Conservation (phyloP, 2,888 invertebrate species). For the Eilema griseolum region DNA sequence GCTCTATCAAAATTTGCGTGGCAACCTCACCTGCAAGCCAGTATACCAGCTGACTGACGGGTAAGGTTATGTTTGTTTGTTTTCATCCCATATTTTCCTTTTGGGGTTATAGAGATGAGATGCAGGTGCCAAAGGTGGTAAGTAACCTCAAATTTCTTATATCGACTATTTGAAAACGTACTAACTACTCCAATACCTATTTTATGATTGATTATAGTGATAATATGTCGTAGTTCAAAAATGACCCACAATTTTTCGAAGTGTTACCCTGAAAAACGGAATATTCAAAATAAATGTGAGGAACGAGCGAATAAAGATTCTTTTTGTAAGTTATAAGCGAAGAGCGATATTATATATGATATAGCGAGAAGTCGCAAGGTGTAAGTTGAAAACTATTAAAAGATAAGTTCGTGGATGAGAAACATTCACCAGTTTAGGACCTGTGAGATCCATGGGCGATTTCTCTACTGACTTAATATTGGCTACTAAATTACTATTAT, state of each 20-base stretch:
- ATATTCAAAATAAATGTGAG: conserved; percentile 56
- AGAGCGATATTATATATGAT: conserved; percentile 18
- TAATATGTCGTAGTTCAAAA: conserved; percentile 31
- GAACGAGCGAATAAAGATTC: conserved; percentile 24
- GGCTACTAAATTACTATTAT: too few species aligned
- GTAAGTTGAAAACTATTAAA: not conserved
- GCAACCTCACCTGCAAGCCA: too few species aligned
- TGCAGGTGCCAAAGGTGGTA: too few species aligned
- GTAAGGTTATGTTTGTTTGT: too few species aligned
- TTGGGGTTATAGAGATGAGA: too few species aligned
- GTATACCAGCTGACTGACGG: too few species aligned
- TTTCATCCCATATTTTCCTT: too few species aligned
- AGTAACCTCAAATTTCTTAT: too few species aligned
- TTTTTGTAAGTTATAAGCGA: conserved; percentile 24
- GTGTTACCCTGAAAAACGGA: conserved; percentile 50
- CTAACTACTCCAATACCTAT: too few species aligned
- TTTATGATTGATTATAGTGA: conserved; percentile 26
- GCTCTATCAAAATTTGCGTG: too few species aligned
- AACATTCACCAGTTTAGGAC: too few species aligned
- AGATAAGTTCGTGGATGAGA: not conserved
- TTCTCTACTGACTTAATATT: not conserved
- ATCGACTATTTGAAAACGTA: too few species aligned
- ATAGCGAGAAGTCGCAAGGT: not conserved
- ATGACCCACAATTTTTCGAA: conserved; percentile 50
- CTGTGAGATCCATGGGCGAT: not conserved